Conservation (phyloP, 2,888 invertebrate species). For the Nyleta sp. region DNA sequence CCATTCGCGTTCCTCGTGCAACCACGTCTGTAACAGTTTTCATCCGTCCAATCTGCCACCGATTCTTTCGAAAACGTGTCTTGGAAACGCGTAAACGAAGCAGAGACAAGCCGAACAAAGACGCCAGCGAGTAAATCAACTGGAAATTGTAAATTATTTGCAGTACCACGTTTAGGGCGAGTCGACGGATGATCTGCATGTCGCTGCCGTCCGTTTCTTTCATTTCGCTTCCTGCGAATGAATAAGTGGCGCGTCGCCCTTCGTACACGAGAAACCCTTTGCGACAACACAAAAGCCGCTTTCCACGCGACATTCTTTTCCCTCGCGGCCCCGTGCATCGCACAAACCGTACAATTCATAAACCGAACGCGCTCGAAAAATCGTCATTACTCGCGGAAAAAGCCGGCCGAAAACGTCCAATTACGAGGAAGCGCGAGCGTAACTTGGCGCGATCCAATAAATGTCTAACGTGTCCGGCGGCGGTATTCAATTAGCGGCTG, state of each 20-base stretch:
- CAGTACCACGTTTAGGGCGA: constrained; percentile 22
- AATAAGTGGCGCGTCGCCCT: constrained; percentile 80
- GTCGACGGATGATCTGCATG: constrained; percentile 68
- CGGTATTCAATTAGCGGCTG: constrained; percentile 31
- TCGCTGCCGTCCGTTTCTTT: constrained; percentile 76
- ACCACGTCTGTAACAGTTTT: too few relatives aligned
- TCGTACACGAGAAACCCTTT: constrained; percentile 77
- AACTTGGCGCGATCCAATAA: constrained; percentile 29
- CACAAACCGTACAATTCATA: too few relatives aligned
- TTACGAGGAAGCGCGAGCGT: constrained; percentile 11
- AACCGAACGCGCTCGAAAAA: not conserved
- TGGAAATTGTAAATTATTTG: constrained; percentile 30
- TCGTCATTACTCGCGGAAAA: not conserved
- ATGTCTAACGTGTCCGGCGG: constrained; percentile 33
- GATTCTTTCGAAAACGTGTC: too few relatives aligned
- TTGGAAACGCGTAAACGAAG: not conserved
- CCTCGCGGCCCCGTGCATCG: constrained; percentile 6
- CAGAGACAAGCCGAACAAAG: too few relatives aligned
- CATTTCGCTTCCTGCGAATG: constrained; percentile 79
- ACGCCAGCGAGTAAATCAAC: not conserved
- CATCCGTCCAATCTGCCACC: too few relatives aligned
- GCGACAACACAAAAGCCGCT: constrained; percentile 62
- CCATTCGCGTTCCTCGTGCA: not conserved
- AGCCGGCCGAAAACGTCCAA: constrained; percentile 10
- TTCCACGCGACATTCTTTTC: constrained; percentile 69